Evolutionary conservation across 2,888 invertebrate species (phyloP).

Genomic region (Tanypteryx hageni): DNA sequence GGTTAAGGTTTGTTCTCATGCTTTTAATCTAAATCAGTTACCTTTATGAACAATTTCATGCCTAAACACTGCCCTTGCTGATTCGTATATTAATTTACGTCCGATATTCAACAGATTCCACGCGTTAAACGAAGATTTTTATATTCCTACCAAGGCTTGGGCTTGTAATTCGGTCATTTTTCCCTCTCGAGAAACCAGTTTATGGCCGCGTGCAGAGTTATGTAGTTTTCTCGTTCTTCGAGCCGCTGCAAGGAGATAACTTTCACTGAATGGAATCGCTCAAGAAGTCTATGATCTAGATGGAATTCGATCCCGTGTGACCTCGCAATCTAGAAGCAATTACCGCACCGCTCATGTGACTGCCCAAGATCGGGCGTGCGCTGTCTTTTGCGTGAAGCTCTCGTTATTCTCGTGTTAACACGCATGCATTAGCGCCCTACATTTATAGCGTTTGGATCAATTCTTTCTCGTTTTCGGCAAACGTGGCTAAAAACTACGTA

Average conservation of each 20-base stretch:
- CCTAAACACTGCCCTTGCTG: too few species aligned
- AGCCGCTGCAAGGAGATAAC: neutral
- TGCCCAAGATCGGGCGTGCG: neutral
- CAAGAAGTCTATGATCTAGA: constrained; percentile 9
- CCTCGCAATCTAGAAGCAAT: constrained; percentile 10
- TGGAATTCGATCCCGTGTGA: neutral
- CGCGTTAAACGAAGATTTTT: neutral
- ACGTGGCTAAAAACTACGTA: too few species aligned
- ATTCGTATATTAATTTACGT: too few species aligned
- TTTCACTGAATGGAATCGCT: constrained; percentile 6
- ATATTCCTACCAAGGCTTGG: neutral
- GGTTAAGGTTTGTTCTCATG: too few species aligned
- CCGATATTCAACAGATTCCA: neutral
- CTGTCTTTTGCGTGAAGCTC: neutral
- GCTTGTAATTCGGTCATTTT: neutral
- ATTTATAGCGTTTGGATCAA: neutral
- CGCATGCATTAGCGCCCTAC: neutral
- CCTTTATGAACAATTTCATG: too few species aligned
- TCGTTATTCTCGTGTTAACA: neutral
- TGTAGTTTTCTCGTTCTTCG: neutral
- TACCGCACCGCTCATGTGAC: constrained; percentile 18
- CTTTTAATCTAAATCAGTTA: too few species aligned
- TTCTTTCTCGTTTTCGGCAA: too few species aligned
- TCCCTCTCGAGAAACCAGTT: neutral
- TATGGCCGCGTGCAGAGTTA: neutral